A percentile compares a stretch with the other conserved stretches of the same genome.
phyloP scores from a whole-genome alignment of 35 echinoderm and acorn worm genomes.

The Apostichopus japonicus region DNA sequence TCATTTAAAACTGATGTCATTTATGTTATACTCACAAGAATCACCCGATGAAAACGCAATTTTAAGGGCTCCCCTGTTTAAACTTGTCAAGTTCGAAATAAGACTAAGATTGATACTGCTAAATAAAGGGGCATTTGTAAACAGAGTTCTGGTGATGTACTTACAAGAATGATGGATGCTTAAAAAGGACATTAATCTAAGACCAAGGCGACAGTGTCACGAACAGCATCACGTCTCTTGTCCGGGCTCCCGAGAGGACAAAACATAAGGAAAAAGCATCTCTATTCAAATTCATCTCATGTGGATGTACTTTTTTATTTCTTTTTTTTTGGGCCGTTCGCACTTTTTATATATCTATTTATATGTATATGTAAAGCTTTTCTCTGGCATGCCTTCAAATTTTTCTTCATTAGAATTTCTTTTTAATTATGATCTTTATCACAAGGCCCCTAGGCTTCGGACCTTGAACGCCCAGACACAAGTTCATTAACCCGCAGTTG shows the following conservation, averaged over 20 bases:
- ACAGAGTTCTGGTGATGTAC: not conserved
- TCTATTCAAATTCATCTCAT: not conserved
- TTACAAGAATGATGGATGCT: slow-evolving; percentile 4
- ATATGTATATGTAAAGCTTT: too few relatives aligned
- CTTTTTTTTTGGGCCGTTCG: not conserved
- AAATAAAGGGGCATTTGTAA: not conserved
- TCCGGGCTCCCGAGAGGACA: not conserved
- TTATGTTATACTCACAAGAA: not conserved
- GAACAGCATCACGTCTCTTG: not conserved
- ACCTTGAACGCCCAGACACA: too few relatives aligned
- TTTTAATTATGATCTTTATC: too few relatives aligned
- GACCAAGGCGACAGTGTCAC: slow-evolving; percentile 1
- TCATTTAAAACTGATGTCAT: too few relatives aligned
- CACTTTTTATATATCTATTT: too few relatives aligned
- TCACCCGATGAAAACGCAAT: not conserved
- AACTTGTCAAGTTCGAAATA: not conserved
- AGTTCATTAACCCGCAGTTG: too few relatives aligned
- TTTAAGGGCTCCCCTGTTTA: not conserved
- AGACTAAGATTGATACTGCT: not conserved
- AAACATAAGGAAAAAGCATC: not conserved
- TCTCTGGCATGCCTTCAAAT: too few relatives aligned
- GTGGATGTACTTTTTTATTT: slow-evolving; percentile 18
- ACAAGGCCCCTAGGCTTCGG: too few relatives aligned
- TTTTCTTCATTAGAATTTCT: too few relatives aligned
- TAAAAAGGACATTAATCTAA: not conserved